Evolutionary conservation across 2,797 vertebrate genomes (phyloP), one percentile per base, ranked within the genome.

Genomic region (Lepilemur septentrionalis): DNA sequence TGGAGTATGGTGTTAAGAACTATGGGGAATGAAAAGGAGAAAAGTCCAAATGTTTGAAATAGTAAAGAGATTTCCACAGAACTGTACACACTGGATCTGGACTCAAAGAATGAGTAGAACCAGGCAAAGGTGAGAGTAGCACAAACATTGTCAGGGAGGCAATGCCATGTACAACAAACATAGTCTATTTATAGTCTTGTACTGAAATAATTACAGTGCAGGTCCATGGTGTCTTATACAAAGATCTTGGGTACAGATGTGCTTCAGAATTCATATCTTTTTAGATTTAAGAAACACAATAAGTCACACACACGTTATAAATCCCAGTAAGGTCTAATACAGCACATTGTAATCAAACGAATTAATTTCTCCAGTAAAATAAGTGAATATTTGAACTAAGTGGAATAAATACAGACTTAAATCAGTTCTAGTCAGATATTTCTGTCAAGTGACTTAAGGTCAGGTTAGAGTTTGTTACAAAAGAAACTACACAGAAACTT

Each of bases 181-280:
- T 8, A 38, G 17, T 8, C 13, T 17, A 14, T 78, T 83, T 38
- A 48, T 17, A 7, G 7, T n/a, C 14, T 48, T n/a, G 14, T 55
- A 20, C 30, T 87, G n/a, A 50, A 48, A 84, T 18, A 50, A 8
- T 55, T 28, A 23, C 23, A 41, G 46, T n/a, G 14, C 17, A 63
- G 15, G 38, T 38, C 65, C 0, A 4, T 11, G 6, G 35, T 57
- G 3, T 65, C 63, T 65, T 18, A 65, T 20, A 20, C 15, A 65
- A 65, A 65, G 8, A 20, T 65, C 18, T 35, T 65, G 7, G 35
- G 8, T 83, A 20, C 23, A 20, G 2, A 23, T 52, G 9, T 23
- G 6, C 89, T 95, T 86, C 35, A 86, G 35, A 82, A 86, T 94
- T 50, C 12, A 63, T 25, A 50, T 46, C 1, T 35, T 73, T 18